phyloP scores from a whole-genome alignment of 1,140 invertebrate genomes.

The Euglossa dilemma region DNA sequence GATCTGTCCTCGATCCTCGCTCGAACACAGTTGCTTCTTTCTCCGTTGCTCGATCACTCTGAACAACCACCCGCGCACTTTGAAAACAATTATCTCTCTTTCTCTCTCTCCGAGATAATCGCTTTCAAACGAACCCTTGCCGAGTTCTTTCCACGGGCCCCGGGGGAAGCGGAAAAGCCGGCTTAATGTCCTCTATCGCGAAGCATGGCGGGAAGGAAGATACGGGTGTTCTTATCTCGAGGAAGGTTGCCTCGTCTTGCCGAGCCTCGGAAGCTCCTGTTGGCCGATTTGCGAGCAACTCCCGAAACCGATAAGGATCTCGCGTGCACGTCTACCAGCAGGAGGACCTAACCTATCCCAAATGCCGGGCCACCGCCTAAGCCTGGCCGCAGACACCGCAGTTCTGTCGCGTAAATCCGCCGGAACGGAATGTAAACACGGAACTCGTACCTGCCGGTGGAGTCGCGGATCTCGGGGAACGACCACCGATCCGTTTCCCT shows the following conservation, averaged over 20 bases:
- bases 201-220: not conserved
- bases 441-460: not conserved
- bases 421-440: conserved; percentile 23
- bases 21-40: not conserved
- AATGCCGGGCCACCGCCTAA: conserved; percentile 57
- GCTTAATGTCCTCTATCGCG: not conserved
- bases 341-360: conserved; percentile 60
- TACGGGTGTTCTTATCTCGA: not conserved
- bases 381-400: not conserved
- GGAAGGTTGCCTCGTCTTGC: not conserved
- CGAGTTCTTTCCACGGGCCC: not conserved
- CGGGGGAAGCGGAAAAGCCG: not conserved
- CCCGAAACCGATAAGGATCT: conserved; percentile 48
- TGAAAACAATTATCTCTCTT: not conserved
- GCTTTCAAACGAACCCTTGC: not conserved
- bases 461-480: not conserved
- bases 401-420: conserved; percentile 1
- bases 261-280: not conserved
- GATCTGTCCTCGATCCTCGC: not conserved
- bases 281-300: conserved; percentile 18
- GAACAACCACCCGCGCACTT: not conserved
- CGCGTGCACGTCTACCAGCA: conserved; percentile 42
- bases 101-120: not conserved
- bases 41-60: not conserved
- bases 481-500: not conserved